Conservation (phyloP, 1,140 invertebrate genomes). For the Steinernema khuongi region DNA sequence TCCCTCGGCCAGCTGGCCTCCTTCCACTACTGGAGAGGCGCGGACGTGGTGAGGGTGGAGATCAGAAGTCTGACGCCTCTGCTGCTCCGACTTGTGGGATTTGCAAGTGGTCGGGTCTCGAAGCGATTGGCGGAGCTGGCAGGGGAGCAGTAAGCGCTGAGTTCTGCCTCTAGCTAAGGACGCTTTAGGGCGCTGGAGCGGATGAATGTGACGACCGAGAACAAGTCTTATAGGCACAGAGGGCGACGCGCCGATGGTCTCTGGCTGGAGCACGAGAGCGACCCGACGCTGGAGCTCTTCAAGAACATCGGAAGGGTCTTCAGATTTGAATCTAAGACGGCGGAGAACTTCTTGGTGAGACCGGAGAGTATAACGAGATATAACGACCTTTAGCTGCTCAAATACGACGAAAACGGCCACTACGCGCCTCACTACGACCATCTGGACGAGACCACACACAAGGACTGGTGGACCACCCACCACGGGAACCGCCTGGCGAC, state of each 20-base stretch:
- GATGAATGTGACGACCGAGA: conserved; percentile 37
- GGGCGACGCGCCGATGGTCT: conserved; percentile 42
- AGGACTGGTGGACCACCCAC: conserved; percentile 16
- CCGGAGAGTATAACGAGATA: conserved; percentile 1
- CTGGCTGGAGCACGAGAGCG: conserved; percentile 36
- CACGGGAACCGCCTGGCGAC: conserved; percentile 27
- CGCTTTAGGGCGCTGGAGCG: conserved; percentile 40
- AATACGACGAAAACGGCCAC: conserved; percentile 22
- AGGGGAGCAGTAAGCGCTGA: conserved; percentile 31
- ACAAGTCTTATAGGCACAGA: conserved; percentile 34
- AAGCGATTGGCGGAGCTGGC: conserved; percentile 28
- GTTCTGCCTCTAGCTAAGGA: conserved; percentile 18
- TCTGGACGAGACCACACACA: background rate
- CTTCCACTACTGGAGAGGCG: conserved; percentile 20
- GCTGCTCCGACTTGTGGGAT: conserved; percentile 35
- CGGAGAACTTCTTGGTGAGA: conserved; percentile 43
- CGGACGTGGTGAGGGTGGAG: conserved; percentile 27
- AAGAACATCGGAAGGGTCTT: conserved; percentile 25
- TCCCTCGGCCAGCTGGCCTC: conserved; percentile 18
- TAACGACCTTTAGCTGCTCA: conserved; percentile 18
- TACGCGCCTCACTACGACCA: conserved; percentile 28
- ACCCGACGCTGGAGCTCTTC: conserved; percentile 26
- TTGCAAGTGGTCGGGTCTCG: conserved; percentile 27
- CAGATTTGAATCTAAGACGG: conserved; percentile 41
- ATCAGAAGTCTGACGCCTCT: conserved; percentile 24